Evolutionary conservation across 2,797 vertebrate genomes (phyloP).

Genomic region (Epinephelus malabaricus): DNA sequence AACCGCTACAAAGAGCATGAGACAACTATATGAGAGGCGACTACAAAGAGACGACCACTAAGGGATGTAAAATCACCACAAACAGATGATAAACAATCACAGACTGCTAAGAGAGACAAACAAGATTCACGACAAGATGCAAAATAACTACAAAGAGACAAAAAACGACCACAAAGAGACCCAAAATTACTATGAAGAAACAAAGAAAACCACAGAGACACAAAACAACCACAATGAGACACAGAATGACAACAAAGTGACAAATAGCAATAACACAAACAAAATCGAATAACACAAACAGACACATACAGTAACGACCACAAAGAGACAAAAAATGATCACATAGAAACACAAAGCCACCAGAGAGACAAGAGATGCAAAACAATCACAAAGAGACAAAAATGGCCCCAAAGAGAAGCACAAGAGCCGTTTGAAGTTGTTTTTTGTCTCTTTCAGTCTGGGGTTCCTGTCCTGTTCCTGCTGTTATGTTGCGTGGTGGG

Average conservation of each 20-base stretch:
- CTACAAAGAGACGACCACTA: not conserved
- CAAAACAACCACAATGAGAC: not conserved
- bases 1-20: not conserved
- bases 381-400: fast-evolving
- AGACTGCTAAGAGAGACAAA: not conserved
- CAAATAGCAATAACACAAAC: too few species aligned
- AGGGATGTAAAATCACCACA: not conserved
- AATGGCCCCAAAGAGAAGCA: not conserved
- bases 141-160: not conserved
- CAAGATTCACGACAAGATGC: not conserved
- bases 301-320: too few species aligned
- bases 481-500: not conserved
- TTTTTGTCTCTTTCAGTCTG: not conserved
- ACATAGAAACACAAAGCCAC: not conserved
- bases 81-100: not conserved
- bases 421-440: too few species aligned
- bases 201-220: not conserved
- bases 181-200: not conserved
- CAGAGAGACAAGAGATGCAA: too few species aligned
- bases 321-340: not conserved
- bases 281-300: not conserved
- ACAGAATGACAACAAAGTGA: not conserved
- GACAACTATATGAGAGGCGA: not conserved
- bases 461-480: not conserved
- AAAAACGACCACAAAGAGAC: not conserved